Percentiles rank a stretch among this genome's conserved stretches.
These are phyloP conservation scores for Gallinago nigripennis DNA, from an alignment of 2,797 vertebrate species.

Conservation along the genomic window DNA sequence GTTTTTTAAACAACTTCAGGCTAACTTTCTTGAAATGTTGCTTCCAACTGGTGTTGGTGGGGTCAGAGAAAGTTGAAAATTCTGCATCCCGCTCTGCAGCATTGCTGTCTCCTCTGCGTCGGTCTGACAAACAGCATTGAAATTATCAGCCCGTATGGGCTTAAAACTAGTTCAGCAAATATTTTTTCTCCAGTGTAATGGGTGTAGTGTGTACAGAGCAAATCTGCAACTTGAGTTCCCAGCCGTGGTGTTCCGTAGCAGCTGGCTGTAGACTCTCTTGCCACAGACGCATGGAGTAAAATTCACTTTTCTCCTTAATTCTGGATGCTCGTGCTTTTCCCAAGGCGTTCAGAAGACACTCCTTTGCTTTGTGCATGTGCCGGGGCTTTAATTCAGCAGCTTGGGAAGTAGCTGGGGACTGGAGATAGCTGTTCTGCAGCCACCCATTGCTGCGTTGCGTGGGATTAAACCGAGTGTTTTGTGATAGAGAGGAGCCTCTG, in stretches of 20 bases:
- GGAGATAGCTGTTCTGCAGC: background rate
- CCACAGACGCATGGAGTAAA: background rate
- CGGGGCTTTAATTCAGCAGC: background rate
- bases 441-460: background rate
- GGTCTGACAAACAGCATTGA: background rate
- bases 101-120: background rate
- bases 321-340: background rate
- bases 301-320: background rate
- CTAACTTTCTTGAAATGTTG: background rate
- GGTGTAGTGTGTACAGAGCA: background rate
- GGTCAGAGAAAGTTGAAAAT: conserved; percentile 3
- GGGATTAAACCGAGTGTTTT: background rate
- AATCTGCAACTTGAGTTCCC: conserved; percentile 7
- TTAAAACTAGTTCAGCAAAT: conserved; percentile 28
- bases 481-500: background rate
- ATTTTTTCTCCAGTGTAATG: background rate
- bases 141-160: background rate
- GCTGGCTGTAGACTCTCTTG: background rate
- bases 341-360: background rate
- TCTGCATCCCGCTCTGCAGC: background rate
- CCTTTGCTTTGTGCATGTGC: rapidly evolving
- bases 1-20: background rate
- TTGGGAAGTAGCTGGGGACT: background rate
- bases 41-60: background rate
- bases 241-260: background rate